Evolutionary conservation across 2,888 invertebrate species (phyloP), one percentile per base, ranked within the genome.

Genomic region (Drosophila paranaensis): DNA sequence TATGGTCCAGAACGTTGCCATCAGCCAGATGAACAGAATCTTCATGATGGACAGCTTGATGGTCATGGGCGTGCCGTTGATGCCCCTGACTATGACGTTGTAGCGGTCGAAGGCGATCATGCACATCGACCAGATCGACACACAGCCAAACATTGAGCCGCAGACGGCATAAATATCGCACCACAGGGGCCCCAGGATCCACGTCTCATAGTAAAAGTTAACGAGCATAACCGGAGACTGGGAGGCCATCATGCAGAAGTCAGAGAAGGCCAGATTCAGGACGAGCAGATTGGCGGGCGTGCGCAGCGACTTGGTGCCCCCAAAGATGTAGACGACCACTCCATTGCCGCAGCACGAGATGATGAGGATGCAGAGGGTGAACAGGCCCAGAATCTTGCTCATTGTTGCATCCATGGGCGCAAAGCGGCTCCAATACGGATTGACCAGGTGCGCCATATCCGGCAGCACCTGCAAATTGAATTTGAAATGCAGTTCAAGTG

Each of bases 71-170:
- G 96, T 95, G 9, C 96, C 98, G 61, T 97, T 95, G 79, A 98
- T 94, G 79, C 97, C 97, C 93, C 97, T 97, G 8, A 98, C 98
- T 90, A 98, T 98, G 60, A 98, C 98, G 91, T 97, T 97, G 94
- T 98, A 98, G 75, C 98, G 95, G 92, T 98, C 98, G 84, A 97
- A 95, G 66, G 98, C 97, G 79, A 98, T 98, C 95, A 96, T 95
- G 14, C 96, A 96, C 97, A 98, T 97, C 20, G 97, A 96, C 97
- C 97, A 98, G 90, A 98, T 98, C 67, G 98, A 98, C 74, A 95
- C 95, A 90, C 97, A 97, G 61, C 98, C 98, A 91, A 96, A 97
- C 67, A 98, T 94, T 42, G 98, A 98, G 37, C 98, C 98, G 55
- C 95, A 94, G 93, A 97, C 95, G 16, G 95, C 98, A 92, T 98